A percentile compares a stretch with the other conserved stretches of the same genome.
Evolutionary conservation across 2,888 invertebrate genomes (phyloP).

Genomic region (Elmis aenea): DNA sequence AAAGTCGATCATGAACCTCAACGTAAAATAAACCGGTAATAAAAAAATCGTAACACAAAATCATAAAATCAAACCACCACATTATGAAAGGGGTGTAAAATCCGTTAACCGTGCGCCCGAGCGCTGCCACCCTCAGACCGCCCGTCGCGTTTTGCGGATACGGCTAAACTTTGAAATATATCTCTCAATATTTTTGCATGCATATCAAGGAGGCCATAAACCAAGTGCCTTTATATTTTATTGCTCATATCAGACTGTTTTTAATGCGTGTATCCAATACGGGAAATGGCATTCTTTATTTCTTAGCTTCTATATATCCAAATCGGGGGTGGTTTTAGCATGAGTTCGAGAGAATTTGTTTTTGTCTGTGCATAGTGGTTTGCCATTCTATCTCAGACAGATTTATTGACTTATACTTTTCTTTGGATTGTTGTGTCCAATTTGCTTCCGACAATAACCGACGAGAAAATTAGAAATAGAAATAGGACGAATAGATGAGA

Average conservation of each 20-base stretch:
- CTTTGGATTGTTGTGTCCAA: too few species aligned
- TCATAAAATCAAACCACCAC: constrained; percentile 27
- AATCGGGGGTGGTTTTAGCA: constrained; percentile 18
- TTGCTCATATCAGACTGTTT: constrained; percentile 42
- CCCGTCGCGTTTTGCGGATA: constrained; percentile 31
- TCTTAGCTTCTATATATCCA: constrained; percentile 20
- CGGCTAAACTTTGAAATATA: constrained; percentile 38
- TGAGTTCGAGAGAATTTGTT: constrained; percentile 21
- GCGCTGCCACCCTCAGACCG: constrained; percentile 10
- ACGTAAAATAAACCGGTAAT: constrained; percentile 19
- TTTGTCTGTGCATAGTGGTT: constrained; percentile 19
- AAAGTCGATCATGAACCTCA: constrained; percentile 14
- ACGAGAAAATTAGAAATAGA: too few species aligned
- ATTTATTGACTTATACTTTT: too few species aligned
- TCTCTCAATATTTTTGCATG: constrained; percentile 42
- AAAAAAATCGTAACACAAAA: constrained; percentile 21
- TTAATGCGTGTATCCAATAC: constrained; percentile 44
- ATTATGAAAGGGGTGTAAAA: constrained; percentile 22
- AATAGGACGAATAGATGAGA: too few species aligned
- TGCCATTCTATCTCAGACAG: too few species aligned
- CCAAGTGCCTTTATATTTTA: constrained; percentile 43
- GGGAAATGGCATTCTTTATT: constrained; percentile 35
- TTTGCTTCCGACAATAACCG: too few species aligned
- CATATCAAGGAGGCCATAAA: constrained; percentile 42
- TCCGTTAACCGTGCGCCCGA: constrained; percentile 9